Base-by-base conservation (phyloP, 2,113 vertebrate genomes). In the Marmota monax region DNA sequence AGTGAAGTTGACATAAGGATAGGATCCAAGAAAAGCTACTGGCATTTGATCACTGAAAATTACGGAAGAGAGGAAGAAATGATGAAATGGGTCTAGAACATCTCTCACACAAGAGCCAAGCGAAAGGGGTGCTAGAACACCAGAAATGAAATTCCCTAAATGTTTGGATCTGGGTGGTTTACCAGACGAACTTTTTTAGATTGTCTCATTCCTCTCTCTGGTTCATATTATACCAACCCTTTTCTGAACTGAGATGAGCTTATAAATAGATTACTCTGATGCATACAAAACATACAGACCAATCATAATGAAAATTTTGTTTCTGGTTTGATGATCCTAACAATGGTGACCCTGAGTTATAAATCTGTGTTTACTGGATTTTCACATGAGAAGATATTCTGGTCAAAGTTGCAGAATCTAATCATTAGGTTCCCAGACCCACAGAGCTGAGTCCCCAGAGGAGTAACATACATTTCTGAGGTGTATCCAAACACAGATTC, bases 1-100 rank as follows among this genome's bases (percentile, higher is more conserved):
- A 96, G 89, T 83, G 88, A 95, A 97, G 95, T 96, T 97, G 96
- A 96, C 94, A 96, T 96, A 97, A 96, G 95, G 94, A 96, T 92
- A 95, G 63, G 74, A 88, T 96, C 89, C 95, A 92, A 94, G 96
- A 97, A 97, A 97, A 97, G 96, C 85, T 96, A 23, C 91, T 98
- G 95, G 96, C 86, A 96, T 97, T 98, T 95, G 95, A 95, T 96
- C 85, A 97, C 95, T 96, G 91, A 58, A 85, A 97, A 94, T 95
- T 92, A 88, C 95, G 83, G 89, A 84, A 95, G 84, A 94, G 73
- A 94, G 90, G 95, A 90, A 96, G 82, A 83, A 69, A 87, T 85
- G 42, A 94, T 90, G 77, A 90, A 85, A 84, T 39, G 56, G 37
- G 14, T 92, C 92, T 61, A 84, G 56, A 88, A 79, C 67, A 61